Percentiles rank a stretch among this genome's conserved stretches.
phyloP scores from a whole-genome alignment of 2,888 invertebrate species.

The Drosophila rellima region DNA sequence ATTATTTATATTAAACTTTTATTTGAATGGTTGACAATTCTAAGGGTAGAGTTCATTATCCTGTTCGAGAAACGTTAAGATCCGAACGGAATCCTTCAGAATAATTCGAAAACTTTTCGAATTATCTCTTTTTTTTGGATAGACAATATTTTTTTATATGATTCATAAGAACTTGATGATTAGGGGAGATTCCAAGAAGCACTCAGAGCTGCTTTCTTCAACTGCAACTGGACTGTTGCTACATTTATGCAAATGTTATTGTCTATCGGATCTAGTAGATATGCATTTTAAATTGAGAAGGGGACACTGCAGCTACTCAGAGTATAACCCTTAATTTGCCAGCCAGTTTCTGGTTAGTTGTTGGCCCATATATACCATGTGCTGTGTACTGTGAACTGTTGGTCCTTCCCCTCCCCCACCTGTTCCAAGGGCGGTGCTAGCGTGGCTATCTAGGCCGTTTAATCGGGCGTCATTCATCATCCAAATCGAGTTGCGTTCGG shows the following conservation, averaged over 20 bases:
- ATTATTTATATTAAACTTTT: too few species aligned
- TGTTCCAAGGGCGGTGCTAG: slow-evolving; percentile 23
- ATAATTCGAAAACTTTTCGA: neutral
- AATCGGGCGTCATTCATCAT: slow-evolving; percentile 79
- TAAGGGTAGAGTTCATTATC: too few species aligned
- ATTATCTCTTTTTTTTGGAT: too few species aligned
- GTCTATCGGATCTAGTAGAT: slow-evolving; percentile 30
- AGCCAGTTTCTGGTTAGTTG: slow-evolving; percentile 17
- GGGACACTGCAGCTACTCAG: slow-evolving; percentile 8
- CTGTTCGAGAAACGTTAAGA: neutral
- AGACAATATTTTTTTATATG: neutral
- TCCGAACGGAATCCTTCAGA: neutral
- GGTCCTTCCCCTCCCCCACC: neutral
- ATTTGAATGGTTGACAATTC: too few species aligned
- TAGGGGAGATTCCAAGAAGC: neutral
- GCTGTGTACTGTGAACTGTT: too few species aligned
- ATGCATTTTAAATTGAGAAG: slow-evolving; percentile 1
- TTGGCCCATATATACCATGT: slow-evolving; percentile 1
- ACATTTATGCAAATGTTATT: slow-evolving; percentile 38
- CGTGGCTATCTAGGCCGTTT: slow-evolving; percentile 68
- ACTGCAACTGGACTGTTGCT: neutral
- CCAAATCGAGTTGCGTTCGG: slow-evolving; percentile 76
- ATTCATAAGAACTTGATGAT: neutral
- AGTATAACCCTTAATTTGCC: slow-evolving; percentile 53
- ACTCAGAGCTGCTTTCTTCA: neutral